Evolutionary conservation across 37 sponge, comb jelly and placozoan genomes (phyloP).

Genomic region (Ianthella basta): DNA sequence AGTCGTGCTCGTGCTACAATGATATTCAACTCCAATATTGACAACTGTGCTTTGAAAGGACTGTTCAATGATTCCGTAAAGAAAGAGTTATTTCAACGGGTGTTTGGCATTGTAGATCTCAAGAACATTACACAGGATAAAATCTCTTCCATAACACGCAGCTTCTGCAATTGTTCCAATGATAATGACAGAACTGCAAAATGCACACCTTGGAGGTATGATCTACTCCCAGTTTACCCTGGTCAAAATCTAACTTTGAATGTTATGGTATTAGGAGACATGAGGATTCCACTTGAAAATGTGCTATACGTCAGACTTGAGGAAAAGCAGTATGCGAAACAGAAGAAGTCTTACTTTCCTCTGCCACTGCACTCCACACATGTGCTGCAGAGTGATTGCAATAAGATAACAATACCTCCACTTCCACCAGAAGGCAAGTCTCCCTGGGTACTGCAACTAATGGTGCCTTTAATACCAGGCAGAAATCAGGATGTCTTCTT

Average conservation of each 20-base stretch:
- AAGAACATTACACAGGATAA: background rate
- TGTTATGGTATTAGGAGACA: background rate
- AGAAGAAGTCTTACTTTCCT: background rate
- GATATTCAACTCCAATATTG: constrained; percentile 21
- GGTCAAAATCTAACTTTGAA: background rate
- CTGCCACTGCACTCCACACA: background rate
- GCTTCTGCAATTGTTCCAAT: background rate
- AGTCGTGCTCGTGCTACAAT: background rate
- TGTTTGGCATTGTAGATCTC: too few relatives aligned
- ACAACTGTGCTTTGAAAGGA: background rate
- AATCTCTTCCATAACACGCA: background rate
- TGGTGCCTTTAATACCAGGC: background rate
- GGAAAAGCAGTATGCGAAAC: background rate
- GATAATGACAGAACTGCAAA: background rate
- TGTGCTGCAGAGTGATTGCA: background rate
- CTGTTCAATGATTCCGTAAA: too few relatives aligned
- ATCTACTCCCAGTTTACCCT: background rate
- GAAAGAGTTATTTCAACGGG: too few relatives aligned
- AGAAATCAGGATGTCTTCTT: background rate
- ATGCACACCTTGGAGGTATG: background rate
- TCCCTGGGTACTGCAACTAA: background rate
- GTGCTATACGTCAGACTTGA: background rate
- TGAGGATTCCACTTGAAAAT: background rate
- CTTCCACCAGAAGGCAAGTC: background rate
- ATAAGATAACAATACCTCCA: background rate